Base-by-base conservation (phyloP, 1,140 invertebrate genomes). In the Teleogryllus occipitalis region DNA sequence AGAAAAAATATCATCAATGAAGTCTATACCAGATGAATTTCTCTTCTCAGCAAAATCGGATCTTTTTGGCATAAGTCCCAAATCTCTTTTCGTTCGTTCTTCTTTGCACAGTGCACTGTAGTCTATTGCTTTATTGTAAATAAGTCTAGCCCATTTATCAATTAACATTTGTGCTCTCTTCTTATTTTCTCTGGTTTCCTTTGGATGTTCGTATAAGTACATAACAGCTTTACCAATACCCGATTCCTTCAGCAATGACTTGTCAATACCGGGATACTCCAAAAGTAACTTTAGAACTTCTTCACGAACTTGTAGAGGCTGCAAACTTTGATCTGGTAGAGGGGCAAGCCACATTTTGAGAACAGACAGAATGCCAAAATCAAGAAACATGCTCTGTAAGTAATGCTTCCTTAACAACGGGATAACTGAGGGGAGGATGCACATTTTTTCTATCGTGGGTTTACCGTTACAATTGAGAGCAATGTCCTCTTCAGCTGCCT, bases 201-300 rank as follows among this genome's bases (percentile, higher is more conserved):
- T 96, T 0, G 98, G 98, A 88, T 99, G 98, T 86, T 99, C 99
- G 86, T 97, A 99, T 15, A 99, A 89, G 88, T 99, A 99, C 98
- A 99, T 99, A 0, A 99, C 96, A 81, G 98, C 98, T 87, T 99
- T 98, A 47, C 98, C 96, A 83, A 98, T 96, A 74, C 98, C 96
- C 65, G 96, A 98, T 82, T 95, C 93, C 86, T 98, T 99, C 75
- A 99, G 87, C 76, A 76, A 7, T 14, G 10, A 10, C 54, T 65
- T 65, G 18, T 65, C 54, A 65, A 65, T 65, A 14, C 54, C 54
- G 10, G 54, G 54, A 65, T 14, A 65, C 54, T 65, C 54, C 18
- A 65, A 7, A 14, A 65, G 18, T 18, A 65, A 65, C 7, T 65
- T 10, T 14, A 65, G 54, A 65, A 65, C 54, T 14, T 18, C 18